Conservation (phyloP, 2,113 vertebrate species). For the Salvelinus fontinalis region DNA sequence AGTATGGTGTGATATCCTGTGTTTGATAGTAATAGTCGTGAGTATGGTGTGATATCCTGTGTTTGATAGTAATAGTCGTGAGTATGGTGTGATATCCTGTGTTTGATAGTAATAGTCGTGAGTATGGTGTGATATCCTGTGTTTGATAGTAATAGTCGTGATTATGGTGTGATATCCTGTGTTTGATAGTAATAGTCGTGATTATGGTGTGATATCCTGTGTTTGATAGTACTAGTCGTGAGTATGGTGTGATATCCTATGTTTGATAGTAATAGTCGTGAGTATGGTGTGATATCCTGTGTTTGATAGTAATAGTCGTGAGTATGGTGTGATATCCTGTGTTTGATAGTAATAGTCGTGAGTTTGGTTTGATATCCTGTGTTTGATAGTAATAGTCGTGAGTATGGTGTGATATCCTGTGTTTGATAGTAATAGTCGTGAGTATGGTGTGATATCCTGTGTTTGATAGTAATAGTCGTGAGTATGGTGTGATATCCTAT, state of each 20-base stretch:
- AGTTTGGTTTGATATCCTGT: not conserved
- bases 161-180: constrained; percentile 63
- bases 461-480: constrained; percentile 60
- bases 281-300: too few relatives aligned
- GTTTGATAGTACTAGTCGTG: constrained; percentile 59
- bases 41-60: not conserved
- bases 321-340: not conserved
- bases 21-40: not conserved
- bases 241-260: constrained; percentile 61
- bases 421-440: constrained; percentile 59
- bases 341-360: not conserved
- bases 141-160: constrained; percentile 60
- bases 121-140: constrained; percentile 64
- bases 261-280: not conserved
- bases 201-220: constrained; percentile 63
- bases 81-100: constrained; percentile 63
- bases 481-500: constrained; percentile 64
- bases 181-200: constrained; percentile 58
- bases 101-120: constrained; percentile 60
- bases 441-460: constrained; percentile 62
- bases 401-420: constrained; percentile 64
- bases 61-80: constrained; percentile 59
- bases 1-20: not conserved
- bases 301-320: not conserved
- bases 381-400: constrained; percentile 59